Percentiles rank a stretch among this genome's conserved stretches.
Evolutionary conservation across 2,888 invertebrate species (phyloP).

Genomic region (Tuta absoluta): DNA sequence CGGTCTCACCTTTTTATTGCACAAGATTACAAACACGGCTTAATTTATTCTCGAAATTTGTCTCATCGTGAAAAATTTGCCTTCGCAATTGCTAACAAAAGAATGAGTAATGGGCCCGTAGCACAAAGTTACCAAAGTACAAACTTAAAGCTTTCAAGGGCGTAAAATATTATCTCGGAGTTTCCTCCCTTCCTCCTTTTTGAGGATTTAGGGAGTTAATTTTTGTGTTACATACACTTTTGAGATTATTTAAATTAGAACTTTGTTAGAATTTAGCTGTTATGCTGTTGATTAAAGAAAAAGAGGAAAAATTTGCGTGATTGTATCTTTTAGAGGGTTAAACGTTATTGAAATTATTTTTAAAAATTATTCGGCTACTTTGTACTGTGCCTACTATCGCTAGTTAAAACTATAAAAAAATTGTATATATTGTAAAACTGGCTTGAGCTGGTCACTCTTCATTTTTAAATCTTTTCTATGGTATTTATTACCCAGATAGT

Average conservation of each 20-base stretch:
- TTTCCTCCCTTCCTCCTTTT: conserved; percentile 50
- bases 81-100: conserved; percentile 76
- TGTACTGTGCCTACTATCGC: too few relatives aligned
- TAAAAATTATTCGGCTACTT: too few relatives aligned
- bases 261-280: not conserved
- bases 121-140: conserved; percentile 72
- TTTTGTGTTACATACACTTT: conserved; percentile 28
- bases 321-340: too few relatives aligned
- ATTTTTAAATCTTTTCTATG: too few relatives aligned
- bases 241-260: conserved; percentile 19
- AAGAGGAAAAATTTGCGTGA: too few relatives aligned
- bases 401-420: too few relatives aligned
- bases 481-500: too few relatives aligned
- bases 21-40: conserved; percentile 72
- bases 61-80: conserved; percentile 78
- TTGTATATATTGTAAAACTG: too few relatives aligned
- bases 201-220: conserved; percentile 46
- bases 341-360: too few relatives aligned
- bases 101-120: conserved; percentile 75
- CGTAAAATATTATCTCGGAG: conserved; percentile 71
- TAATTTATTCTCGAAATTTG: conserved; percentile 80
- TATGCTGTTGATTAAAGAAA: not conserved
- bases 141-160: conserved; percentile 72
- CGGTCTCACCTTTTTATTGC: conserved; percentile 61
- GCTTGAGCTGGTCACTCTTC: too few relatives aligned